phyloP scores from a whole-genome alignment of 2,888 invertebrate genomes.

The Nephrotoma guestfalica region DNA sequence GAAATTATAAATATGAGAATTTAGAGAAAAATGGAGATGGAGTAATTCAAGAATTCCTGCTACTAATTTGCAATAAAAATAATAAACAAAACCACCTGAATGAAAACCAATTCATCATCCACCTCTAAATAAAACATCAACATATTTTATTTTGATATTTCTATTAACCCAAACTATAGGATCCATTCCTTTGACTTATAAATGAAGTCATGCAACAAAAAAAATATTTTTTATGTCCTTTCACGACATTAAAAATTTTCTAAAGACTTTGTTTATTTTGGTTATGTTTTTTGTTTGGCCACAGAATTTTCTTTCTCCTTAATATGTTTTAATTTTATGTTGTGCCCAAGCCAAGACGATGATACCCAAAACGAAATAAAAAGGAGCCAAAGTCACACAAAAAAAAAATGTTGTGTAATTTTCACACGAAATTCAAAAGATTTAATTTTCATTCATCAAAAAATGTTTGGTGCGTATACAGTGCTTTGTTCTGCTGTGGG shows the following conservation, averaged over 20 bases:
- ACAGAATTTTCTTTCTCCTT: neutral
- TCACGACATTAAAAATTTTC: neutral
- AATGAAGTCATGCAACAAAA: neutral
- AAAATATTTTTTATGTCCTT: neutral
- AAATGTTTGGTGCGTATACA: neutral
- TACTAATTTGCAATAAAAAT: no score
- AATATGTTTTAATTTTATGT: neutral
- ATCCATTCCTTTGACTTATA: neutral
- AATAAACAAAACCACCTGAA: neutral
- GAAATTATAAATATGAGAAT: no score
- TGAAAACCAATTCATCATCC: neutral
- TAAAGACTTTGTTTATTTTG: neutral
- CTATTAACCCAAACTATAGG: neutral
- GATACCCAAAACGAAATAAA: neutral
- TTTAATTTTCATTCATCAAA: neutral
- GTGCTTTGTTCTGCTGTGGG: neutral
- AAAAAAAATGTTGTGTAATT: neutral
- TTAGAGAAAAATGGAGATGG: no score
- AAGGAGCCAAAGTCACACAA: neutral
- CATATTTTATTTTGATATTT: neutral
- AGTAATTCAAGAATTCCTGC: no score
- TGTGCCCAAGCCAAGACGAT: neutral
- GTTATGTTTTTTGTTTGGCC: neutral
- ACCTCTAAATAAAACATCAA: neutral
- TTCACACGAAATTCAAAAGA: neutral